Evolutionary conservation across 2,888 invertebrate species (phyloP), one percentile per base, ranked within the genome.

Genomic region (Theristus sp.): DNA sequence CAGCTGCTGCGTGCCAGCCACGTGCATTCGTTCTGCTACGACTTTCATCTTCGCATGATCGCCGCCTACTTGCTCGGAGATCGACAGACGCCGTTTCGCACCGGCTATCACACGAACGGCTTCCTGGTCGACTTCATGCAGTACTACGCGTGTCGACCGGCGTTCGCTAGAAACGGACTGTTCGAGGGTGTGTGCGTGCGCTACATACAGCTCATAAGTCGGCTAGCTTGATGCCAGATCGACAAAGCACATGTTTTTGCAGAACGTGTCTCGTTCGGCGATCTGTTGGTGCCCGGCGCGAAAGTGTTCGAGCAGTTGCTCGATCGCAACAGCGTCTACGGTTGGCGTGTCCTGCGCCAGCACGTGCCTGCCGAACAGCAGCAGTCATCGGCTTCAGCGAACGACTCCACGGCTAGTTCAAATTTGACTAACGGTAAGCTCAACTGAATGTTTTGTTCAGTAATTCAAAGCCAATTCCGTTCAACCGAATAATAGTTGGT

Each of bases 61-160:
- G 58, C 62, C 49, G 63, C 59, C 46, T 68, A 69, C 55, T 60
- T 68, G 83, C 6, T 13, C n/a, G 52, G 52, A 10, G 52, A 52
- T 24, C 6, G 13, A n/a, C 3, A 3, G 3, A 6, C n/a, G 10
- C 22, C 22, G 22, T 20, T 52, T n/a, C 3, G 24, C 26, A 6
- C 26, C 2, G 53, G 25, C 53, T 86, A 84, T 72, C 84, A 86
- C 71, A 76, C 85, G 3, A 82, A 82, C 28, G 81, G 82, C 65
- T 85, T 86, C 73, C 76, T 86, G 31, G 82, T 83, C 63, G 85
- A 86, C 72, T 86, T 86, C 70, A 80, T 38, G 38, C 38, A 38
- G 71, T 84, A 85, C 72, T 86, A 85, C 71, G 82, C 82, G 57
- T 84, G 84, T 73, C 82, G 84, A 6, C 86, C 86, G 1, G 84